Base-by-base conservation (phyloP, 1,140 invertebrate genomes). In the Pogonomyrmex californicus region DNA sequence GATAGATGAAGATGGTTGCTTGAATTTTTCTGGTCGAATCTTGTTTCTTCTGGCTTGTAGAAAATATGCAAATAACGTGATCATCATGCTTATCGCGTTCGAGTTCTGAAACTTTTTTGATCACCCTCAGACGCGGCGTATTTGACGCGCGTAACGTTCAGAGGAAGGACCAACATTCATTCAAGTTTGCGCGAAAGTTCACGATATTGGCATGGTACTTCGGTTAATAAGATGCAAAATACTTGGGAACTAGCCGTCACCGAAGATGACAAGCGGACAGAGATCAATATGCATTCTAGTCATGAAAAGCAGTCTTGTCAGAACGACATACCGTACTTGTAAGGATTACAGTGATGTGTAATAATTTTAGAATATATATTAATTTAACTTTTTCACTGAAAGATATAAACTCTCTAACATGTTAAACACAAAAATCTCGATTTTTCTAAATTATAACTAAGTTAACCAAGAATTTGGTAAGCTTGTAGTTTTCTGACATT, bases 291-390 rank as follows among this genome's bases (percentile, higher is more conserved):
- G 70, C 63, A 56, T 36, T 79, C 82, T 38, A 41, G 65, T 71
- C 78, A 47, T 68, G 71, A 87, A 77, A 87, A 30, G 44, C 44
- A 56, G 75, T 82, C 86, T 88, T 66, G 58, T 89, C 73, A 73
- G 44, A 86, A 88, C 51, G 81, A 73, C 47, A 78, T 77, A 78
- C 54, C n/a, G 30, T 63, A 47, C 58, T 9, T 63, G 41, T 9
- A 30, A 33, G 5, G 41, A 33, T 54, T 33, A 56, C 41, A 23
- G 7, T 75, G 0, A 10, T 33, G 17, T 51, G 36, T 41, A 41
- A 68, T 47, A 17, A 12, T 58, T 47, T 70, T 5, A 4, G 23
- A 56, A 81, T 2, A 36, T 54, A 23, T 0, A 36, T 5, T 38
- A 51, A 65, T 6, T 78, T 12, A 49, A 23, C n/a, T 78, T 65